A percentile compares a stretch with the other conserved stretches of the same genome.
Evolutionary conservation across 1,140 invertebrate species (phyloP).

Genomic region (Penaeus indicus): DNA sequence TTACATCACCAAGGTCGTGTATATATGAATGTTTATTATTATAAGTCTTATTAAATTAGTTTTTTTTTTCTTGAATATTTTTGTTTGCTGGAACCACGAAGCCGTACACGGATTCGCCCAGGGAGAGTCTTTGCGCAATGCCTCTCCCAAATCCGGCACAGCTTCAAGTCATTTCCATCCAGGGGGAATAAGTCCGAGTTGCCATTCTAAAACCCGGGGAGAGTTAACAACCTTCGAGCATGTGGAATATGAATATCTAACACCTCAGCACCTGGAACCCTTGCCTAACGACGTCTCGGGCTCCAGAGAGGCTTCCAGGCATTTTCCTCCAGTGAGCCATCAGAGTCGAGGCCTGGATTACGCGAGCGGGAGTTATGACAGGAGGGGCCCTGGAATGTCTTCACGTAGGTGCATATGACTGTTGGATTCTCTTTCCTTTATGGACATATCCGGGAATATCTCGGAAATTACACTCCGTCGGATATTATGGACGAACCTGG

Average conservation of each 20-base stretch:
- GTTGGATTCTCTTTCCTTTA: constrained; percentile 58
- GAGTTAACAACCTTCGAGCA: constrained; percentile 54
- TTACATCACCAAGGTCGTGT: too few species aligned
- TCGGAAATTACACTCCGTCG: constrained; percentile 34
- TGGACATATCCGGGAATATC: constrained; percentile 41
- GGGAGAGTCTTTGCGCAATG: constrained; percentile 8
- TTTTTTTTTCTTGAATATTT: too few species aligned
- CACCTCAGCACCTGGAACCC: constrained; percentile 49
- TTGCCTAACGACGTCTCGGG: constrained; percentile 57
- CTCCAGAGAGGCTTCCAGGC: constrained; percentile 56
- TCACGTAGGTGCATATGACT: constrained; percentile 48
- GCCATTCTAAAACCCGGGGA: constrained; percentile 46
- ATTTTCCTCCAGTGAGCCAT: constrained; percentile 62
- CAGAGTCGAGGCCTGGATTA: constrained; percentile 58
- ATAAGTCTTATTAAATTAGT: too few species aligned
- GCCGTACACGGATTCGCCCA: background rate
- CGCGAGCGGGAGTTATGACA: constrained; percentile 55
- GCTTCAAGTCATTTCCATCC: constrained; percentile 59
- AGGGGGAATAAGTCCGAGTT: constrained; percentile 47
- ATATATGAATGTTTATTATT: too few species aligned
- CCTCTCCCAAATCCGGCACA: constrained; percentile 43
- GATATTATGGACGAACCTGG: constrained; percentile 45
- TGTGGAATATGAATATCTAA: constrained; percentile 59
- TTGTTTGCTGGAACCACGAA: too few species aligned
- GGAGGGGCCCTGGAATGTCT: constrained; percentile 54